Base-by-base conservation (phyloP, 37 sponge, comb jelly and placozoan species). In the Dysidea cf. avara region DNA sequence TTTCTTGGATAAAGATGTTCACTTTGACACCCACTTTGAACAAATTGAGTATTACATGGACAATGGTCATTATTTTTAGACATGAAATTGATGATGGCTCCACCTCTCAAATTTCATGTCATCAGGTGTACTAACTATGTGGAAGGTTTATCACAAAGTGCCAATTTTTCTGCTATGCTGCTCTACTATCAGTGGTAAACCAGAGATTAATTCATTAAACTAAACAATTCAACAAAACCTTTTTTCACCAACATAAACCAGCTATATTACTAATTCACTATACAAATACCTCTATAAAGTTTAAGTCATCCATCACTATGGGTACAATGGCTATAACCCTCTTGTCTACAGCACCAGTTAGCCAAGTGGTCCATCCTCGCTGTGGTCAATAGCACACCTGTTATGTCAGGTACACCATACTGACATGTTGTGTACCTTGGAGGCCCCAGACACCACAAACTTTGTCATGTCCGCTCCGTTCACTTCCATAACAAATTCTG, bases 341-440 rank as follows among this genome's bases (percentile, higher is more conserved):
- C 79, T 87, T 87, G 81, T 90, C 91, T 11, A 95, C 96, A 30
- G 87, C 82, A 26, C 84, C 96, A 11, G 87, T 75, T 22, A 91
- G 87, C 96, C 96, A 95, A 12, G 96, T 95, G 20, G 96, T 90
- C 96, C 96, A 95, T 31, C 96, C 96, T 16, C 96, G 72, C 93
- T 92, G 56, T 9, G 34, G 34, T 39, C 7, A 22, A 32, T 11
- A 58, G 25, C 16, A 49, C 1, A 20, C 13, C 58, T 32, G 72
- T 24, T 54, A 25, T 7, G 58, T 4, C 37, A 22, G 38, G 57
- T 1, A 37, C 11, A 37, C 38, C 28, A 40, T 39, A 26, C 33
- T 9, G 39, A 59, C 54, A 16, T 59, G 7, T 48, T 26, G 24
- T 43, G 18, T 38, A 90, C 91, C 82, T 93, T 93, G 20, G 94